phyloP scores from a whole-genome alignment of 2,113 vertebrate genomes.

The Chloebia gouldiae region DNA sequence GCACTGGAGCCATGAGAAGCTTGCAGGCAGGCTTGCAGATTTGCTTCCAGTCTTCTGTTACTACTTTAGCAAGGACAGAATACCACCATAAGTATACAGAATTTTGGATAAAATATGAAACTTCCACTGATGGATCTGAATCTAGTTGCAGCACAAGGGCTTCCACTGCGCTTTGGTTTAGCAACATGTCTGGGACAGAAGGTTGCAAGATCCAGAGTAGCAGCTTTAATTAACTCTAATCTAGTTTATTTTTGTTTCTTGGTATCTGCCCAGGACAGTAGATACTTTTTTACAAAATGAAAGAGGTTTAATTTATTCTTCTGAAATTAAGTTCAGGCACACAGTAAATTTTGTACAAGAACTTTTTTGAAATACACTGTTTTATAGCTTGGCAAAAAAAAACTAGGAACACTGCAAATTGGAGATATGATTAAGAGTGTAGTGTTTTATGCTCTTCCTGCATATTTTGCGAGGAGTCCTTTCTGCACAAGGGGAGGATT shows the following conservation, averaged over 20 bases:
- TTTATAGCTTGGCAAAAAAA: background rate
- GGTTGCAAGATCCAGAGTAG: background rate
- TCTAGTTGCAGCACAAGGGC: background rate
- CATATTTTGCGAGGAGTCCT: background rate
- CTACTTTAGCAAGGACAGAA: background rate
- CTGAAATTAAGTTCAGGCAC: background rate
- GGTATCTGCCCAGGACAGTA: background rate
- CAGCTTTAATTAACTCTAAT: background rate
- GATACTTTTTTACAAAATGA: background rate
- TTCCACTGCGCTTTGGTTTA: background rate
- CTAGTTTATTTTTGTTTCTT: background rate
- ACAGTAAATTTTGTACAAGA: background rate
- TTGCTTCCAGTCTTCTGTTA: background rate
- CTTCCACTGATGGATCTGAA: background rate
- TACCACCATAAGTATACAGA: background rate
- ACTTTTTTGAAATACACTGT: background rate
- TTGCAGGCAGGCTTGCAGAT: background rate
- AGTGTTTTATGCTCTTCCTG: background rate
- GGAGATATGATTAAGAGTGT: background rate
- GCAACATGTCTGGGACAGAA: rapidly evolving
- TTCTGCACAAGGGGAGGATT: background rate
- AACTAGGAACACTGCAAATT: background rate
- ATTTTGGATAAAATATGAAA: background rate
- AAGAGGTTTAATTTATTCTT: background rate
- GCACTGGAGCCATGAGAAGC: background rate